Percentiles rank a stretch among this genome's conserved stretches.
These are phyloP conservation scores for Selene dorsalis DNA, from an alignment of 2,797 vertebrate species.

Conservation along the genomic window DNA sequence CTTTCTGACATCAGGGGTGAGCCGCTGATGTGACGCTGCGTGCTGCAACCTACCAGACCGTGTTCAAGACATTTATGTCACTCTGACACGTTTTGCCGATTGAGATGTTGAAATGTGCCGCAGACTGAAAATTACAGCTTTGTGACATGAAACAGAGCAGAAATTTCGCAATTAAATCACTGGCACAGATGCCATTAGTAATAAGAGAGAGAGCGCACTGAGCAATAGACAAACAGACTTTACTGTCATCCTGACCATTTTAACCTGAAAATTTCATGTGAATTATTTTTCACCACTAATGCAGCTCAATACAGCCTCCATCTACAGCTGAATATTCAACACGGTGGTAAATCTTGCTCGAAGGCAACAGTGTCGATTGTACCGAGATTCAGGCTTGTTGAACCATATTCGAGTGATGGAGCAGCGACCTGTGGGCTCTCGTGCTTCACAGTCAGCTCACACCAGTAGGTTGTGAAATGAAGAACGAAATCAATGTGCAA, in stretches of 20 bases:
- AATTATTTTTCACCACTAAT: slow-evolving; percentile 10
- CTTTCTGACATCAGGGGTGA: slow-evolving; percentile 46
- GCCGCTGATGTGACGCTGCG: slow-evolving; percentile 42
- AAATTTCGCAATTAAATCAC: slow-evolving; percentile 15
- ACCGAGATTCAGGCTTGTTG: slow-evolving; percentile 43
- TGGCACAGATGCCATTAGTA: not conserved
- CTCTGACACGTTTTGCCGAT: slow-evolving; percentile 1
- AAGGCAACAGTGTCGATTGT: slow-evolving; percentile 29
- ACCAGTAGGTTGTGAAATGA: slow-evolving; percentile 71
- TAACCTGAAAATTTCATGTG: slow-evolving; percentile 40
- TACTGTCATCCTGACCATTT: not conserved
- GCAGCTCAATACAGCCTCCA: slow-evolving; percentile 7
- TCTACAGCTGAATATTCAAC: slow-evolving; percentile 25
- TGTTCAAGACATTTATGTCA: slow-evolving; percentile 31
- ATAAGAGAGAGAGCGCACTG: not conserved
- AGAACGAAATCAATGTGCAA: slow-evolving; percentile 75
- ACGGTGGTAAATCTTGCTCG: slow-evolving; percentile 13
- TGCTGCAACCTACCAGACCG: slow-evolving; percentile 34
- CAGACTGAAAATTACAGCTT: not conserved
- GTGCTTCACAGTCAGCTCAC: slow-evolving; percentile 52
- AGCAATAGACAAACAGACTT: not conserved
- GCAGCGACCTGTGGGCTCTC: slow-evolving; percentile 48
- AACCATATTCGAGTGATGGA: slow-evolving; percentile 23
- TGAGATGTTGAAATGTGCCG: slow-evolving; percentile 33
- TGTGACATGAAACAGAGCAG: not conserved